These are phyloP conservation scores for Cephus spinipes DNA, from an alignment of 2,888 invertebrate species.

Conservation along the genomic window DNA sequence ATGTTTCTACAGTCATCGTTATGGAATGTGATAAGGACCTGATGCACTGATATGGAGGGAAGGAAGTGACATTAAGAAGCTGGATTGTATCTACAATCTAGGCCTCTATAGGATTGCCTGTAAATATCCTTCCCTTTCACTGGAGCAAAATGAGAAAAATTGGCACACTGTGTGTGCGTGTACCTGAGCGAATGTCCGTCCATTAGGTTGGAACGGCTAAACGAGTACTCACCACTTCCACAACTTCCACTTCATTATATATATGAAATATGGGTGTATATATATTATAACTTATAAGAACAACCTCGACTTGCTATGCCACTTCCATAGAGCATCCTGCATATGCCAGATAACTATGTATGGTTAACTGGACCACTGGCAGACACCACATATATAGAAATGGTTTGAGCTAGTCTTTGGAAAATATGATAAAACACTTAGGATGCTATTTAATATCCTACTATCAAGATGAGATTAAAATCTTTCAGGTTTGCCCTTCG, in stretches of 20 bases:
- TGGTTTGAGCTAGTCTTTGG: background rate
- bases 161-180: constrained; percentile 29
- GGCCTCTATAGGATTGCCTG: constrained; percentile 34
- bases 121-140: constrained; percentile 55
- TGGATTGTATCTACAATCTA: constrained; percentile 37
- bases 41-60: background rate
- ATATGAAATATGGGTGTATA: background rate
- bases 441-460: background rate
- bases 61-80: constrained; percentile 15
- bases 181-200: constrained; percentile 14
- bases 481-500: background rate
- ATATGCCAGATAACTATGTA: background rate
- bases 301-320: background rate
- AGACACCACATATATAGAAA: background rate
- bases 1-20: background rate
- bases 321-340: background rate
- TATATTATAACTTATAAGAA: background rate
- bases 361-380: background rate
- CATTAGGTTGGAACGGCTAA: constrained; percentile 49
- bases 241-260: background rate
- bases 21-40: background rate
- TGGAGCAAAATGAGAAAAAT: constrained; percentile 43
- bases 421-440: background rate
- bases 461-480: background rate
- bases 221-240: background rate